A percentile compares a stretch with the other conserved stretches of the same genome.
Evolutionary conservation across 2,888 invertebrate genomes (phyloP).

Genomic region (Neelides folsomi): DNA sequence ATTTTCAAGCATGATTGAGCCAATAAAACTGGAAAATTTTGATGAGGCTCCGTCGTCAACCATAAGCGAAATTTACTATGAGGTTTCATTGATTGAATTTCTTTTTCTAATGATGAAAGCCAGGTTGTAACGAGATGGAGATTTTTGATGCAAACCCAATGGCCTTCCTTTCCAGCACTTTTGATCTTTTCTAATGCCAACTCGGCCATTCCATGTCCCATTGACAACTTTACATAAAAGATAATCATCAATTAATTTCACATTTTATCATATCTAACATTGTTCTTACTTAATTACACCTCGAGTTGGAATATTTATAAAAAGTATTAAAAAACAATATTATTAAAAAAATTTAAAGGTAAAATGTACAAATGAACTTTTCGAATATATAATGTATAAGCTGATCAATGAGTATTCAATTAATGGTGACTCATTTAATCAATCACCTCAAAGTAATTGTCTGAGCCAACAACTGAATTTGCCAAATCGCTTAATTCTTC

Average conservation of each 20-base stretch:
- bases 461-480: constrained; percentile 40
- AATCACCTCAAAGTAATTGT: constrained; percentile 47
- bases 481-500: constrained; percentile 60
- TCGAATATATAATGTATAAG: too few species aligned
- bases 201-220: constrained; percentile 65
- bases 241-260: constrained; percentile 6
- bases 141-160: constrained; percentile 70
- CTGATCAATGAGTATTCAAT: too few species aligned
- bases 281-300: constrained; percentile 8
- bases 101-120: constrained; percentile 55
- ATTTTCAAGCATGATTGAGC: constrained; percentile 65
- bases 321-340: constrained; percentile 1
- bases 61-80: constrained; percentile 57
- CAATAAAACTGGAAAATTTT: constrained; percentile 57
- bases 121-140: constrained; percentile 61
- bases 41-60: constrained; percentile 73
- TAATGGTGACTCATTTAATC: too few species aligned
- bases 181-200: constrained; percentile 48
- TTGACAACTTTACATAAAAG: constrained; percentile 47
- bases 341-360: constrained; percentile 3
- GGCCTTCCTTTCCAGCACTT: constrained; percentile 49
- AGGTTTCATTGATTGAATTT: constrained; percentile 42
- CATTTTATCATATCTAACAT: constrained; percentile 14
- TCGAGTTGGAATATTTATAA: not conserved
- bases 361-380: not conserved